phyloP scores from a whole-genome alignment of 2,797 vertebrate genomes.

The Eulemur rubriventer region DNA sequence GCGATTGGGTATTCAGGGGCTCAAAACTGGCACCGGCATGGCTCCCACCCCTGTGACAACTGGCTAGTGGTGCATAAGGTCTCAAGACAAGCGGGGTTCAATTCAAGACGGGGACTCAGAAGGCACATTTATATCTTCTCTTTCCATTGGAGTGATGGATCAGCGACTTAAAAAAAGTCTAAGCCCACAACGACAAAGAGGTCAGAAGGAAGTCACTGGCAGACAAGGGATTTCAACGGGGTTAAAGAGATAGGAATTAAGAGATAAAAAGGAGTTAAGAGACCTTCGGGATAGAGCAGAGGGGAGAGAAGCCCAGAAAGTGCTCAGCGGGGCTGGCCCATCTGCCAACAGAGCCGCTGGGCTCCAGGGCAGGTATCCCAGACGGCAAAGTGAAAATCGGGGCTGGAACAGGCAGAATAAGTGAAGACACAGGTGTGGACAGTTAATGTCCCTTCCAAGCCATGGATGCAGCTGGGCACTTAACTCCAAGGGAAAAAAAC shows the following conservation, averaged over 20 bases:
- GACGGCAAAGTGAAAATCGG: background rate
- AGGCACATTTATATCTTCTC: background rate
- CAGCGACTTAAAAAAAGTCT: background rate
- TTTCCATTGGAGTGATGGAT: background rate
- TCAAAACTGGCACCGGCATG: background rate
- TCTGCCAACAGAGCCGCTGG: fast-evolving
- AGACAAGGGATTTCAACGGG: background rate
- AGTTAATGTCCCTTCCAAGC: too few relatives aligned
- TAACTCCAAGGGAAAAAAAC: background rate
- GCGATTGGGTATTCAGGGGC: background rate
- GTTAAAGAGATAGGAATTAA: background rate
- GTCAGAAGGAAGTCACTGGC: fast-evolving
- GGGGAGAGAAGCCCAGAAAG: background rate
- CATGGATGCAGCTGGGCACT: background rate
- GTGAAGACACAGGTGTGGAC: background rate
- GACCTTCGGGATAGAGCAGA: background rate
- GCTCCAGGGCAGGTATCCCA: background rate
- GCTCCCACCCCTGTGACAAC: too few relatives aligned
- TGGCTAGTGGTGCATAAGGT: background rate
- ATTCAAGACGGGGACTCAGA: background rate
- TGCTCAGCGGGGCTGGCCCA: too few relatives aligned
- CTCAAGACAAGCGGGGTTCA: background rate
- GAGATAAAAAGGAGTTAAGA: background rate
- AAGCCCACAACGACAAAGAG: background rate
- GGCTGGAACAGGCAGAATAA: background rate